Base-by-base conservation (phyloP, 1,140 invertebrate genomes). In the Drosophila tristis region DNA sequence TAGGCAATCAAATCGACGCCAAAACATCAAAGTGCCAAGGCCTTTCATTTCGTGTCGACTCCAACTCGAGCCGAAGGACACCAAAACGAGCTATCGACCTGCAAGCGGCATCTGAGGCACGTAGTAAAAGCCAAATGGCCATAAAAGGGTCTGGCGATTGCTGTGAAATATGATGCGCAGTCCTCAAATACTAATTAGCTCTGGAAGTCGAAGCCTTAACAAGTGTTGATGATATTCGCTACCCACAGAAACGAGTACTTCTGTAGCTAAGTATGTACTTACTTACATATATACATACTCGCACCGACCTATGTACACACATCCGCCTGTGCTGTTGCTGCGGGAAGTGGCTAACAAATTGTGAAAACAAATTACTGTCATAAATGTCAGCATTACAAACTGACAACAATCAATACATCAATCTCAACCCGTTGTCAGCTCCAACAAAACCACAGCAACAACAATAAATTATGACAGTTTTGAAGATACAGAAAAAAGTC, bases 281-380 rank as follows among this genome's bases (percentile, higher is more conserved):
- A 25, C 23, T 13, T 39, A 35, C 8, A 35, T 35, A n/a, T 13
- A 31, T 47, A 67, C 23, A 55, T 48, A 42, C 11, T n/a, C 11
- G 25, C 70, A 9, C n/a, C 66, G 68, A 50, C 45, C 51, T 70
- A 58, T 13, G 35, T 39, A 8, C 13, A 57, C 57, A 49, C 57
- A 50, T 71, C 26, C 65, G 50, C 50, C 58, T 57, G 42, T 26
- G 15, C 42, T 49, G 15, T 16, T 26, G 45, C 15, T 45, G 56
- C 56, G 68, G 73, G 61, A 66, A 66, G 70, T 71, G 60, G 65
- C 66, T 78, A 78, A 86, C 81, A 86, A 86, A 86, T 87, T 87
- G 84, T 57, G 75, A 79, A 87, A 89, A 89, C 84, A 87, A 87
- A 87, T 87, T 89, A 87, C 84, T 89, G 84, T 89, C 84, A 87